phyloP scores from a whole-genome alignment of 2,888 invertebrate genomes.

The Sepiola atlantica region DNA sequence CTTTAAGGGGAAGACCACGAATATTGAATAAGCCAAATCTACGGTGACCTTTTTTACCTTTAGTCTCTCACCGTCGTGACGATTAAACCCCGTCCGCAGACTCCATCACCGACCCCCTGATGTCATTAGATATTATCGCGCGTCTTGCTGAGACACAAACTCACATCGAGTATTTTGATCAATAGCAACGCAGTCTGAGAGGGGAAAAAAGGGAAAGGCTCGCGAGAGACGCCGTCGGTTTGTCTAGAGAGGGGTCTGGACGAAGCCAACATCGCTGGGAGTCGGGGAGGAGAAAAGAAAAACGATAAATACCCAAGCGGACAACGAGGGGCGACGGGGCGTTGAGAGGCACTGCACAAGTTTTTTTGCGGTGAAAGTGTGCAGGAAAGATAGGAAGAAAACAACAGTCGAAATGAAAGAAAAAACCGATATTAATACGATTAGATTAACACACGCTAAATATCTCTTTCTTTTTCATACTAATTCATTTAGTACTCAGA shows the following conservation, averaged over 20 bases:
- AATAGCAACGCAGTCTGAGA: not conserved
- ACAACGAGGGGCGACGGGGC: not conserved
- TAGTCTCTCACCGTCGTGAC: not conserved
- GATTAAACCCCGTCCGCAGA: fast-evolving
- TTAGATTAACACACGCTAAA: not conserved
- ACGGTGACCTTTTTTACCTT: not conserved
- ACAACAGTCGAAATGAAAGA: not conserved
- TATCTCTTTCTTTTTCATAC: not conserved
- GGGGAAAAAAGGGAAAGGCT: not conserved
- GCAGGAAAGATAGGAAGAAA: not conserved
- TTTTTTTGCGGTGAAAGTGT: not conserved
- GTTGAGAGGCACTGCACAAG: not conserved
- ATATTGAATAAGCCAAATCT: not conserved
- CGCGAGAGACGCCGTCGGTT: constrained; percentile 32
- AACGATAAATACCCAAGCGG: not conserved
- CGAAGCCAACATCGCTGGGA: not conserved
- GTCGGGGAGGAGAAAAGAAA: no score
- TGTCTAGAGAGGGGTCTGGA: not conserved
- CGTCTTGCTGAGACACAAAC: constrained; percentile 2
- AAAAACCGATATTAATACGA: not conserved
- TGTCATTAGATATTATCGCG: constrained; percentile 32
- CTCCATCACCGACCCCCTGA: not conserved
- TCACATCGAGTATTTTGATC: constrained; percentile 32
- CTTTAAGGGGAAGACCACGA: not conserved
- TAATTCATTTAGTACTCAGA: no score